Conservation (phyloP, 2,888 invertebrate species). For the Dicranocentrus wangi region DNA sequence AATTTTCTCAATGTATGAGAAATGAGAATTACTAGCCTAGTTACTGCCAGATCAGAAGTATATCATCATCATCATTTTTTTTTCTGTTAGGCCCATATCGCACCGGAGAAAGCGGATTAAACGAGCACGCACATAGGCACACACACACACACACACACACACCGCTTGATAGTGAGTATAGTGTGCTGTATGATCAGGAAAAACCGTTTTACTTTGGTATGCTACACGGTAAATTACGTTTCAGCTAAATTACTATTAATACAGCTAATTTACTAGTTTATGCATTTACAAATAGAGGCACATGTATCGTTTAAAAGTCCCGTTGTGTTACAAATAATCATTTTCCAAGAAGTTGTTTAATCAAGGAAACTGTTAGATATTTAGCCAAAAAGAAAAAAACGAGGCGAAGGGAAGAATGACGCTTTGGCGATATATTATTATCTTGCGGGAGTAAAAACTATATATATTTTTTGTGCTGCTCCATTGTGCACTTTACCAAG, state of each 20-base stretch:
- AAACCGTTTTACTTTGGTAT: constrained; percentile 39
- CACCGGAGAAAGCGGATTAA: neutral
- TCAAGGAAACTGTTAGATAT: neutral
- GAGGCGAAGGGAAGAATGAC: neutral
- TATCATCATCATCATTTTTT: neutral
- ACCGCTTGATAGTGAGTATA: neutral
- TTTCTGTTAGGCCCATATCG: neutral
- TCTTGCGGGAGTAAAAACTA: neutral
- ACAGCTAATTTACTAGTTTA: constrained; percentile 51
- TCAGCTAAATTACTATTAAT: constrained; percentile 50
- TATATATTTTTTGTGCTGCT: neutral
- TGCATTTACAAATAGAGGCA: constrained; percentile 23
- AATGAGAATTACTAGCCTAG: neutral
- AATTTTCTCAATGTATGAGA: constrained; percentile 28
- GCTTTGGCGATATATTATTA: neutral
- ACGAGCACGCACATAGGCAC: neutral
- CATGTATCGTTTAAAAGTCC: neutral
- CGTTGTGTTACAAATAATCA: neutral
- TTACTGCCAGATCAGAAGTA: too few species aligned
- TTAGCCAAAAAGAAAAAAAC: neutral
- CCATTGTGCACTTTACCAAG: neutral
- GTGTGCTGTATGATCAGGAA: neutral
- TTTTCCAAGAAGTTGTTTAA: constrained; percentile 23
- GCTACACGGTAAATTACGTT: constrained; percentile 57
- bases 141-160: too few species aligned